Conservation (phyloP, 2,888 invertebrate genomes). For the Pseudanteris insignis region DNA sequence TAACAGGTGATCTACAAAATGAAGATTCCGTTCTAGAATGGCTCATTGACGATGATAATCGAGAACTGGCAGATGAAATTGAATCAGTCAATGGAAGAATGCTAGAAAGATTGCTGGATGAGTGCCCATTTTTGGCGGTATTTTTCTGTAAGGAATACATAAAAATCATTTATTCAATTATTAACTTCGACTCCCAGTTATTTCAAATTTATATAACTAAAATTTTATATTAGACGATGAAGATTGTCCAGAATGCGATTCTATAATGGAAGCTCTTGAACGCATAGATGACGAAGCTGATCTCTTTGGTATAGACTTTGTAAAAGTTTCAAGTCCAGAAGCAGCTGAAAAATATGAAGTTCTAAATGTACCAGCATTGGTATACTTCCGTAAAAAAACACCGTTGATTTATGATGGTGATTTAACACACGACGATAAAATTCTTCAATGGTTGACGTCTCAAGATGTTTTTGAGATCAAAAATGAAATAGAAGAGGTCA, state of each 20-base stretch:
- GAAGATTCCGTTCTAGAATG: conserved; percentile 92
- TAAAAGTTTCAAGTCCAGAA: conserved; percentile 85
- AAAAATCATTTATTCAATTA: too few relatives aligned
- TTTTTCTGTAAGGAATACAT: conserved; percentile 87
- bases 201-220: too few relatives aligned
- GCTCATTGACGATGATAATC: conserved; percentile 91
- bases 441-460: conserved; percentile 89
- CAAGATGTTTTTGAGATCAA: conserved; percentile 95
- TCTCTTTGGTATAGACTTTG: conserved; percentile 92
- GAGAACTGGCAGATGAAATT: conserved; percentile 92
- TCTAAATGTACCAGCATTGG: conserved; percentile 84
- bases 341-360: conserved; percentile 85
- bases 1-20: conserved; percentile 84
- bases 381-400: conserved; percentile 85
- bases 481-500: conserved; percentile 97
- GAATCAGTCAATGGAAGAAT: conserved; percentile 91
- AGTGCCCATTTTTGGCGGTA: conserved; percentile 88
- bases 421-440: conserved; percentile 83
- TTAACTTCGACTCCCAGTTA: too few relatives aligned
- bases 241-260: conserved; percentile 90
- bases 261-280: conserved; percentile 89
- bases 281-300: conserved; percentile 96
- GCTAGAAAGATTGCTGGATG: conserved; percentile 84
- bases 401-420: conserved; percentile 92
- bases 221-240: conserved; percentile 91